Evolutionary conservation across 2,888 invertebrate species (phyloP).

Genomic region (Autographa gamma): DNA sequence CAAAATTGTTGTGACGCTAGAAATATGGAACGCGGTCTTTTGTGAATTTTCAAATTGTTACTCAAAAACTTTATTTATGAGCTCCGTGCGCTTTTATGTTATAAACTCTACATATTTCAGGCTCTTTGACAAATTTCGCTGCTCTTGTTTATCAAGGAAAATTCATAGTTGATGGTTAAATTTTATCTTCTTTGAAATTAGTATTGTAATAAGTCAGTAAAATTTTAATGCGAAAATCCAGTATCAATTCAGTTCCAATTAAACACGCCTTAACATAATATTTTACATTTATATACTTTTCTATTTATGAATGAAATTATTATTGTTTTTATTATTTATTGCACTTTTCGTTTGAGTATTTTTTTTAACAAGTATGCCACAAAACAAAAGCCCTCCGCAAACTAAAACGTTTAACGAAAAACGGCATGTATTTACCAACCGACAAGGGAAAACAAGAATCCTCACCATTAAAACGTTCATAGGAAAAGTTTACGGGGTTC

Average conservation of each 20-base stretch:
- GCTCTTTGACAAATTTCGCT: slow-evolving; percentile 2
- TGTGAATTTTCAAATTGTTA: slow-evolving; percentile 14
- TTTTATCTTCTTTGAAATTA: too few species aligned
- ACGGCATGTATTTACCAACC: neutral
- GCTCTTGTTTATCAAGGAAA: neutral
- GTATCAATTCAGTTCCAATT: too few species aligned
- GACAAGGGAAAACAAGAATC: neutral
- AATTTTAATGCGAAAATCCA: too few species aligned
- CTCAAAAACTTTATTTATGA: neutral
- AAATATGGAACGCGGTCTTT: slow-evolving; percentile 25
- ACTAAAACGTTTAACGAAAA: neutral
- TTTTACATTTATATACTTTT: too few species aligned
- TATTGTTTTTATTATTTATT: too few species aligned
- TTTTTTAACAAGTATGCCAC: too few species aligned
- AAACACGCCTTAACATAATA: too few species aligned
- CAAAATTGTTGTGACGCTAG: slow-evolving; percentile 23
- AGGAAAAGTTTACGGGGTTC: slow-evolving; percentile 3
- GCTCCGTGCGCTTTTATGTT: neutral
- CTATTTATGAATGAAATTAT: too few species aligned
- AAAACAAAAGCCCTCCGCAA: neutral
- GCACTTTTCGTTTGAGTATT: too few species aligned
- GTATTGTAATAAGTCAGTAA: too few species aligned
- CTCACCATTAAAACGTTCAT: slow-evolving; percentile 19
- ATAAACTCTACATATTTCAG: neutral
- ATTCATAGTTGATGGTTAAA: neutral